Percentiles rank a stretch among this genome's conserved stretches.
These are phyloP conservation scores for Cryptoprocta ferox DNA, from an alignment of 2,797 vertebrate genomes.

Conservation along the genomic window DNA sequence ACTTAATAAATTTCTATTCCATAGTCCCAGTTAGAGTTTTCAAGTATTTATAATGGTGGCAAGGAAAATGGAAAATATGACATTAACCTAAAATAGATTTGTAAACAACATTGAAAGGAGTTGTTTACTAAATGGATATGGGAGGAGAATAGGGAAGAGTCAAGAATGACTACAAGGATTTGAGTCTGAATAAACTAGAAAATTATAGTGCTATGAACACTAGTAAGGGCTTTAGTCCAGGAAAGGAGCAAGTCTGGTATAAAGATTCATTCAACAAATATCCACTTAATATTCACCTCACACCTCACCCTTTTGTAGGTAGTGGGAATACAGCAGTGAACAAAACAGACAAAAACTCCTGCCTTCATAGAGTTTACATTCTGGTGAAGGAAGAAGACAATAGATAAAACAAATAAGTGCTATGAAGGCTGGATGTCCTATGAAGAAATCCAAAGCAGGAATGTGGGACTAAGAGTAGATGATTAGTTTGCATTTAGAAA, in stretches of 20 bases:
- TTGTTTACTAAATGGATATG: background rate
- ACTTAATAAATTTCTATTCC: conserved; percentile 20
- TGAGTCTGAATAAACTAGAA: background rate
- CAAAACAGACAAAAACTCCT: background rate
- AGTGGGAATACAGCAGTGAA: background rate
- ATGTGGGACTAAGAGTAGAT: background rate
- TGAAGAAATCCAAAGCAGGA: conserved; percentile 17
- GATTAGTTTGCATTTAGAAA: conserved; percentile 6
- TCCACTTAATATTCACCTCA: background rate
- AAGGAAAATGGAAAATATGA: background rate
- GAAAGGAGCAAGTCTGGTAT: background rate
- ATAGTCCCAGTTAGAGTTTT: background rate
- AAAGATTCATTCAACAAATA: background rate
- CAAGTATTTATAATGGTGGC: background rate
- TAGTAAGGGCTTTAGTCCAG: background rate
- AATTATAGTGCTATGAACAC: background rate
- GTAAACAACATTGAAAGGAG: background rate
- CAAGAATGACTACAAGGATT: background rate
- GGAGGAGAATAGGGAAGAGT: background rate
- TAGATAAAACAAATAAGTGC: background rate
- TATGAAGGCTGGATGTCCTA: background rate
- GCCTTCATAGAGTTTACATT: background rate
- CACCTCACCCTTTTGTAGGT: background rate
- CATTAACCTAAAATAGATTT: conserved; percentile 3
- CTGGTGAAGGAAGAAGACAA: background rate